Percentiles rank a stretch among this genome's conserved stretches.
phyloP scores from a whole-genome alignment of 1,140 invertebrate species.

The Diprion similis region DNA sequence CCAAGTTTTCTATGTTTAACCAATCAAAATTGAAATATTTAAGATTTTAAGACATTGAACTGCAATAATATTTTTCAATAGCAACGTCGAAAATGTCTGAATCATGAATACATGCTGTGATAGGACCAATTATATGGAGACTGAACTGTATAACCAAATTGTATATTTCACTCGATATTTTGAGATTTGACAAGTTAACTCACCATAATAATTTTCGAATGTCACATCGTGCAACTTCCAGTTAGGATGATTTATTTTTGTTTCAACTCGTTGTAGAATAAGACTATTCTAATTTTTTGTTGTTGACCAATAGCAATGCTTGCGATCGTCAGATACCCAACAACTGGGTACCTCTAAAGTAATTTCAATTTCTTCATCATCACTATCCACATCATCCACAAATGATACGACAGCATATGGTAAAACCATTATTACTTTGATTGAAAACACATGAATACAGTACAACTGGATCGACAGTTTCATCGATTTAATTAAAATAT shows the following conservation, averaged over 20 bases:
- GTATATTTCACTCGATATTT: background rate
- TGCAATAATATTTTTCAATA: background rate
- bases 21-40: background rate
- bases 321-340: background rate
- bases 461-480: too few relatives aligned
- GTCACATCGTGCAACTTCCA: background rate
- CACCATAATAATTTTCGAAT: background rate
- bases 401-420: conserved; percentile 1
- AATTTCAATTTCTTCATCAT: background rate
- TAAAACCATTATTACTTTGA: background rate
- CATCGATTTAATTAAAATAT: too few relatives aligned
- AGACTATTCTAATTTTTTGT: background rate
- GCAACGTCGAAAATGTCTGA: background rate
- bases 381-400: background rate
- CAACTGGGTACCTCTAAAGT: background rate
- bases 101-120: background rate
- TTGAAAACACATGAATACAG: too few relatives aligned
- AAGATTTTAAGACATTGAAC: background rate
- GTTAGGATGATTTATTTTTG: background rate
- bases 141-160: background rate
- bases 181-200: background rate
- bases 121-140: background rate
- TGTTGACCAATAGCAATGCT: background rate
- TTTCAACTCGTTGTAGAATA: background rate
- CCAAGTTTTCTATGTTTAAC: background rate